Evolutionary conservation across 2,888 invertebrate species (phyloP).

Genomic region (Acanthosepion pharaonis): DNA sequence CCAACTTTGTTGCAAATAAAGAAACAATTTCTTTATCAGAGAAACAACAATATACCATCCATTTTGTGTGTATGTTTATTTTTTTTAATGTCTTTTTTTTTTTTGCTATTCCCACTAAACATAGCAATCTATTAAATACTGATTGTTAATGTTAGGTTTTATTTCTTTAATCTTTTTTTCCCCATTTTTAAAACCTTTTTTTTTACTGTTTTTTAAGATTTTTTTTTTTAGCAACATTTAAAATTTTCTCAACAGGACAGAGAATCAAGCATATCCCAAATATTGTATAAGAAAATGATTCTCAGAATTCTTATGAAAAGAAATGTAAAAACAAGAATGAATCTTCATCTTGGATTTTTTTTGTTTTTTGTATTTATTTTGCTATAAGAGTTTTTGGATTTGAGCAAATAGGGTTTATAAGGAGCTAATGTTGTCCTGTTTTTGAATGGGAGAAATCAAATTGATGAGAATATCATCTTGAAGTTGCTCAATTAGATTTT

Average conservation of each 20-base stretch:
- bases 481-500: not conserved
- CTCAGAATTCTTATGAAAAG: no score
- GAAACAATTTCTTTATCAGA: not conserved
- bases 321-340: not conserved
- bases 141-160: not conserved
- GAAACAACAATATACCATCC: not conserved
- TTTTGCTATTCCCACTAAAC: not conserved
- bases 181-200: not conserved
- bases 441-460: not conserved
- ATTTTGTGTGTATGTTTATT: not conserved
- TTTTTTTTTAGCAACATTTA: conserved; percentile 15
- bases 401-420: not conserved
- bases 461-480: not conserved
- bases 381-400: no score
- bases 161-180: not conserved
- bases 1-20: not conserved
- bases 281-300: not conserved
- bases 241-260: not conserved
- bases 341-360: not conserved
- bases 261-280: not conserved
- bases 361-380: not conserved
- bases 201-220: not conserved
- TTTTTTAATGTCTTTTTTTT: not conserved
- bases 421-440: not conserved
- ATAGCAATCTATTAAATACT: not conserved